Base-by-base conservation (phyloP, 2,888 invertebrate species). In the Baccha elongata region DNA sequence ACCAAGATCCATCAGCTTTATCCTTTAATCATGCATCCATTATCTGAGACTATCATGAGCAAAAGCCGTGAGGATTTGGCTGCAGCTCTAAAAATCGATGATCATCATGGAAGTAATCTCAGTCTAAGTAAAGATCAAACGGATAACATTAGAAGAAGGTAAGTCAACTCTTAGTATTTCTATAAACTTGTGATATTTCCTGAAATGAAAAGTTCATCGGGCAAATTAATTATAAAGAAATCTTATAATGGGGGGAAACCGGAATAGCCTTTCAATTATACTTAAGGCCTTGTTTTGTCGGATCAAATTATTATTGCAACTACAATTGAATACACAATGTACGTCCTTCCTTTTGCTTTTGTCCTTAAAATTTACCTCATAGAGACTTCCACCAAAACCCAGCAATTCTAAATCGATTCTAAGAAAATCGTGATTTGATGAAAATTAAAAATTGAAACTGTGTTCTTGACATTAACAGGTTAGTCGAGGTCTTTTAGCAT, bases 11-110 rank as follows among this genome's bases (percentile, higher is more conserved):
- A 11, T 19, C 15, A 17, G n/a, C 17, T 50, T 42, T 8, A 2
- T 29, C 11, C 13, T 37, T 46, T 80, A 85, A 88, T 85, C 85
- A 90, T 90, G 90, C 90, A 89, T 87, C 90, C 90, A 68, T 87
- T 88, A 83, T 87, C 86, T 84, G 89, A 90, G 78, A 88, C 87
- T 71, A 85, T n/a, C n/a, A n/a, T 89, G 73, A 89, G 88, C 86
- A 90, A 89, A 86, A 90, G 90, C 87, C 89, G 89, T 46, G 91
- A 90, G 86, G 91, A 90, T 87, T 86, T 90, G 86, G 88, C 87
- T 74, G 87, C 87, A 68, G 87, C 86, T 65, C 85, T 86, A 26
- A 81, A 84, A 83, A 74, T 86, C 55, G 86, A 86, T 76, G 87
- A 88, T 60, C 87, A 88, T 78, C 88, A 89, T 86, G 89, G 87